A percentile compares a stretch with the other conserved stretches of the same genome.
Conservation (phyloP, 2,888 invertebrate species). For the Parnassius smintheus region DNA sequence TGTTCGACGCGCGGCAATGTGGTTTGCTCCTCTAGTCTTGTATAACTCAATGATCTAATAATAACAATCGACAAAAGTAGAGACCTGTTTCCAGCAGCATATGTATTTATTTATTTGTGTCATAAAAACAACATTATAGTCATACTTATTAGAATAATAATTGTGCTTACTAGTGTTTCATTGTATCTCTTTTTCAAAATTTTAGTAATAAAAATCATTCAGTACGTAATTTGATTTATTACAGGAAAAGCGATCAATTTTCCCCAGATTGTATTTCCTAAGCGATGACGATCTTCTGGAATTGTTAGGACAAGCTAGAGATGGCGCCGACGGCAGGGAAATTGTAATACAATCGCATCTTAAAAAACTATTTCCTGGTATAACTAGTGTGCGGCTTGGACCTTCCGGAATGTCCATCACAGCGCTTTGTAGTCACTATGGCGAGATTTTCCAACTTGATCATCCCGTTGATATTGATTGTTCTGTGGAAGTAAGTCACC, state of each 20-base stretch:
- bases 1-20: too few relatives aligned
- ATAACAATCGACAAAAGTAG: too few relatives aligned
- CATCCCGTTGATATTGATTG: conserved; percentile 86
- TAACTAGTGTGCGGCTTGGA: conserved; percentile 88
- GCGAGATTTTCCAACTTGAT: conserved; percentile 86
- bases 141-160: too few relatives aligned
- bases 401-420: conserved; percentile 76
- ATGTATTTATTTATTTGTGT: too few relatives aligned
- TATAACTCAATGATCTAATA: too few relatives aligned
- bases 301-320: conserved; percentile 95
- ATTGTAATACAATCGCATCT: conserved; percentile 95
- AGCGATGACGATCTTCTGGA: conserved; percentile 99
- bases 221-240: neutral
- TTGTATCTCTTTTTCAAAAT: too few relatives aligned
- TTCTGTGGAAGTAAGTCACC: conserved; percentile 85
- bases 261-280: conserved; percentile 97
- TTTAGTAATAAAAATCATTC: too few relatives aligned
- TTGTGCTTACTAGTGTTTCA: too few relatives aligned
- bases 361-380: conserved; percentile 97
- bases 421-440: conserved; percentile 88
- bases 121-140: too few relatives aligned
- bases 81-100: too few relatives aligned
- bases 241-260: conserved; percentile 95
- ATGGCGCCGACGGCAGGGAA: conserved; percentile 81
- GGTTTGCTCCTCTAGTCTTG: too few relatives aligned